phyloP scores from a whole-genome alignment of 2,888 invertebrate genomes.

The Apamea monoglypha region DNA sequence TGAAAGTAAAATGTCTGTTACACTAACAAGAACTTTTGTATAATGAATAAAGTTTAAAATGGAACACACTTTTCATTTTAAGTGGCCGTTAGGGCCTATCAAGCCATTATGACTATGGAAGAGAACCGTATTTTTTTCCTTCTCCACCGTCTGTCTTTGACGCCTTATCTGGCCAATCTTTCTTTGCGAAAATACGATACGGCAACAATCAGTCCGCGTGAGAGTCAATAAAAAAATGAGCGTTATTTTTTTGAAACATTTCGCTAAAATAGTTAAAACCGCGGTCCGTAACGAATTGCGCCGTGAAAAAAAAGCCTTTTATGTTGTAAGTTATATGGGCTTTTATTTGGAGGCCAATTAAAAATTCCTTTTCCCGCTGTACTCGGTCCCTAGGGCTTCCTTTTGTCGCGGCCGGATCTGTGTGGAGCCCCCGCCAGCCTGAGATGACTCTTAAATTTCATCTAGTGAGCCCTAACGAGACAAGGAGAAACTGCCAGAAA shows the following conservation, averaged over 20 bases:
- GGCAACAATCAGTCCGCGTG: constrained; percentile 60
- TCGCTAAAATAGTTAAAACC: constrained; percentile 70
- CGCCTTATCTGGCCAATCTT: constrained; percentile 68
- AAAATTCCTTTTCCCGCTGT: constrained; percentile 83
- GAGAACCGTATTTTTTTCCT: constrained; percentile 65
- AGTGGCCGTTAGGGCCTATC: constrained; percentile 80
- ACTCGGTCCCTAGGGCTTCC: constrained; percentile 78
- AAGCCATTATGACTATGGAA: constrained; percentile 74
- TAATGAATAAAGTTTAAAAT: constrained; percentile 81
- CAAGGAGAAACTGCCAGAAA: constrained; percentile 67
- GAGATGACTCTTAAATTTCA: constrained; percentile 84
- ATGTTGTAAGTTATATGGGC: constrained; percentile 77
- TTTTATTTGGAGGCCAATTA: constrained; percentile 87
- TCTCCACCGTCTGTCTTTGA: constrained; percentile 64
- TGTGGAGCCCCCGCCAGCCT: constrained; percentile 73
- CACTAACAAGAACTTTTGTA: constrained; percentile 77
- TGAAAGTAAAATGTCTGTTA: constrained; percentile 78
- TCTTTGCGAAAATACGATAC: constrained; percentile 68
- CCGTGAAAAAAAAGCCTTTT: constrained; percentile 72
- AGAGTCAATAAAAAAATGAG: constrained; percentile 67
- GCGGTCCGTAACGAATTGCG: constrained; percentile 70
- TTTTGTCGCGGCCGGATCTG: constrained; percentile 84
- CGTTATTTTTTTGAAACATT: constrained; percentile 65
- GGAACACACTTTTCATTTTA: constrained; percentile 81
- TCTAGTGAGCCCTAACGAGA: constrained; percentile 82